Evolutionary conservation across 1,140 invertebrate genomes (phyloP), one percentile per base, ranked within the genome.

Genomic region (Watersipora subatra): DNA sequence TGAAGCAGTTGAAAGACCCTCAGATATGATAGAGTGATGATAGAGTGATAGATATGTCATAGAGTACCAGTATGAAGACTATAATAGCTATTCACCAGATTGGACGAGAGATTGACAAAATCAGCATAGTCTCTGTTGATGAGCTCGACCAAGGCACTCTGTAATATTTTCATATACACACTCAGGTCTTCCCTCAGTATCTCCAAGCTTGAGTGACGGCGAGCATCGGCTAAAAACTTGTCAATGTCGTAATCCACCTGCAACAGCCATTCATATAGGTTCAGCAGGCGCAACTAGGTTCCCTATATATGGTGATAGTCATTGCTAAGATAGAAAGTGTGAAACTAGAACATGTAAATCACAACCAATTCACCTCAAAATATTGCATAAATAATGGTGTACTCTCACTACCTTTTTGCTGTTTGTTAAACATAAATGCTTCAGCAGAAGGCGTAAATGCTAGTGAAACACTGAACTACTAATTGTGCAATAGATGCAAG

Each of bases 41-140:
- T n/a, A n/a, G n/a, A n/a, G n/a, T n/a, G n/a, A n/a, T n/a, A n/a
- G n/a, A n/a, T n/a, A n/a, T n/a, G n/a, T n/a, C n/a, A n/a, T n/a
- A n/a, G n/a, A n/a, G n/a, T n/a, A n/a, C n/a, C n/a, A n/a, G n/a
- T n/a, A n/a, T n/a, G n/a, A n/a, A n/a, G n/a, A n/a, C n/a, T n/a
- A n/a, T n/a, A n/a, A n/a, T n/a, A n/a, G n/a, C n/a, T n/a, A 70
- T 68, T 66, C 70, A 84, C 92, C 67, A 97, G 81, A 81, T 93
- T 94, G 24, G 91, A 91, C 28, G 93, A 96, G 46, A 97, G 80
- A 81, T 93, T 94, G 3, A 97, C 92, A 84, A 97, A 97, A 79
- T 97, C 93, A 1, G 89, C 89, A 82, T 97, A 97, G 76, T 97
- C 93, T 77, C 93, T 90, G 79, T 97, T 97, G 65, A 97, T 96